phyloP scores from a whole-genome alignment of 1,140 invertebrate genomes.

The Drosophila baimaii region DNA sequence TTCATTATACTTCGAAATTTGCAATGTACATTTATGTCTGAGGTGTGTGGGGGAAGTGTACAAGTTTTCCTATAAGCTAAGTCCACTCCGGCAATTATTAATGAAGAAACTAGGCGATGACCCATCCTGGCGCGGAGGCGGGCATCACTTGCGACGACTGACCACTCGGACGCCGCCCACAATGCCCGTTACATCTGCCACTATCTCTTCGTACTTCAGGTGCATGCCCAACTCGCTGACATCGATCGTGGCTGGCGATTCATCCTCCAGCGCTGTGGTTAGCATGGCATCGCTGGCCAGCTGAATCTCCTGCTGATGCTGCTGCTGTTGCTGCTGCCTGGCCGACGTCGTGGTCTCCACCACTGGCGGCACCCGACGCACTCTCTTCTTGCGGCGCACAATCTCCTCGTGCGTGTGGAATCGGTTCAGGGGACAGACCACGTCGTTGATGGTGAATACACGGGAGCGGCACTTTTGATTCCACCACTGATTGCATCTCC shows the following conservation, averaged over 20 bases:
- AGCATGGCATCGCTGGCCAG: conserved; percentile 64
- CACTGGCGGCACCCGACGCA: conserved; percentile 59
- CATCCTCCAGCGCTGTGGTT: conserved; percentile 57
- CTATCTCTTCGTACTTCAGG: conserved; percentile 82
- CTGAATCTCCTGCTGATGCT: conserved; percentile 43
- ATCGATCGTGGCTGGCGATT: conserved; percentile 68
- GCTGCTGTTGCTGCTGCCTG: conserved; percentile 53
- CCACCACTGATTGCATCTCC: conserved; percentile 84
- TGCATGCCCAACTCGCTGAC: conserved; percentile 77
- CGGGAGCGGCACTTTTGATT: conserved; percentile 83
- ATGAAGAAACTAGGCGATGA: conserved; percentile 24
- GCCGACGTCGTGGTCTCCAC: conserved; percentile 19
- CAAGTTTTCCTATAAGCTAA: conserved; percentile 8
- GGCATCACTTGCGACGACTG: conserved; percentile 56
- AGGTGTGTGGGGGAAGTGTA: not conserved
- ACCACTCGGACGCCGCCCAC: conserved; percentile 50
- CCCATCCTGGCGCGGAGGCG: not conserved
- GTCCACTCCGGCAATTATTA: not conserved
- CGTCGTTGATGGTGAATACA: conserved; percentile 81
- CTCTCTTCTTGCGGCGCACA: conserved; percentile 79
- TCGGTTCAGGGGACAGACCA: conserved; percentile 77
- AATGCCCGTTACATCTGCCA: conserved; percentile 78
- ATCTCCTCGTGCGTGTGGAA: conserved; percentile 84
- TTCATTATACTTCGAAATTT: conserved; percentile 3
- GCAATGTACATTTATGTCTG: not conserved